Evolutionary conservation across 2,113 vertebrate species (phyloP).

Genomic region (Tylochromis polylepis): DNA sequence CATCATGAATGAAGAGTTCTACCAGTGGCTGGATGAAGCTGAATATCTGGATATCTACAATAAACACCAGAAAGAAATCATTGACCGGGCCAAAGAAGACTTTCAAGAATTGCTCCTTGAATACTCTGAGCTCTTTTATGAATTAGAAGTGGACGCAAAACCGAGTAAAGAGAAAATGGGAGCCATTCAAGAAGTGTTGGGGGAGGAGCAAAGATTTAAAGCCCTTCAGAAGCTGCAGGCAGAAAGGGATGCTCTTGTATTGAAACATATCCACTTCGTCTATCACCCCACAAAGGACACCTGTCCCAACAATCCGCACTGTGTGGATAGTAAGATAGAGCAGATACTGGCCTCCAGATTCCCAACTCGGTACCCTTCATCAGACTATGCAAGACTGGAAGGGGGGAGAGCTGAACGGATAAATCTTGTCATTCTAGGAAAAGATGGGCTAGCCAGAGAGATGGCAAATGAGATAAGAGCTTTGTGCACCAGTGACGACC

Average conservation of each 20-base stretch:
- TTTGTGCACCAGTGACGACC: conserved; percentile 90
- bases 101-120: conserved; percentile 96
- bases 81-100: conserved; percentile 93
- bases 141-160: conserved; percentile 94
- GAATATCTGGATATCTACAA: conserved; percentile 93
- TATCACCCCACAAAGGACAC: conserved; percentile 97
- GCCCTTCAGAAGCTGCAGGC: conserved; percentile 93
- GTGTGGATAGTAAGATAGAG: conserved; percentile 88
- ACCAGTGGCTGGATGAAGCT: conserved; percentile 88
- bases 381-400: conserved; percentile 71
- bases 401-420: conserved; percentile 82
- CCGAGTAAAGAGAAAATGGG: conserved; percentile 99
- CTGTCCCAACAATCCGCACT: conserved; percentile 84
- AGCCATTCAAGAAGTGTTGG: conserved; percentile 91
- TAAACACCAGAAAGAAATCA: conserved; percentile 93
- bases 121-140: conserved; percentile 96
- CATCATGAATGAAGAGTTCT: conserved; percentile 96
- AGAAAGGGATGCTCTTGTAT: conserved; percentile 89
- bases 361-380: conserved; percentile 78
- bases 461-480: conserved; percentile 95
- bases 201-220: conserved; percentile 92
- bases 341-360: conserved; percentile 82
- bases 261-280: conserved; percentile 99
- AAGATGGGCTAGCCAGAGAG: conserved; percentile 89
- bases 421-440: conserved; percentile 93